Evolutionary conservation across 1,140 invertebrate species (phyloP).

Genomic region (Nasonia giraulti): DNA sequence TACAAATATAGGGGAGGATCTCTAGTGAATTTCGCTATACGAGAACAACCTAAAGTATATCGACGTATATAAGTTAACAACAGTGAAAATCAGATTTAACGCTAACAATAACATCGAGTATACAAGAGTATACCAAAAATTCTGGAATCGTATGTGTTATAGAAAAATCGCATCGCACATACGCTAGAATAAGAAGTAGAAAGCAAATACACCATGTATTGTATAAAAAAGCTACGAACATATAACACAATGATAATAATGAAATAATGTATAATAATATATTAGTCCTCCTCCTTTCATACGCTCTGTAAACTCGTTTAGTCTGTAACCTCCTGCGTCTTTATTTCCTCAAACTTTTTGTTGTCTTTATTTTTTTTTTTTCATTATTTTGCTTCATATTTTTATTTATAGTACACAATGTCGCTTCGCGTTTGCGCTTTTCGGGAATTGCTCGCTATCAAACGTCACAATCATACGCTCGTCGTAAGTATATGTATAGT

Average conservation of each 20-base stretch:
- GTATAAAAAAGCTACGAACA: conserved; percentile 14
- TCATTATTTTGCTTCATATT: background rate
- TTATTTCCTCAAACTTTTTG: background rate
- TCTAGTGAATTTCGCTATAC: background rate
- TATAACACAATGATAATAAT: background rate
- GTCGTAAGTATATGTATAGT: background rate
- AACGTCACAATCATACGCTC: conserved; percentile 2
- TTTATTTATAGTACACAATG: conserved; percentile 23
- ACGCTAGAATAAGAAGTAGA: background rate
- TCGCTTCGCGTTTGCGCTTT: conserved; percentile 23
- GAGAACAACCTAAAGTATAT: background rate
- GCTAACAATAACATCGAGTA: background rate
- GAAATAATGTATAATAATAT: background rate
- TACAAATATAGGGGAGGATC: conserved; percentile 8
- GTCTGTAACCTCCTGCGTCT: background rate
- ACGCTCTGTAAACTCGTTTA: background rate
- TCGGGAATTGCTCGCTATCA: conserved; percentile 5
- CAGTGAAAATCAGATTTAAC: background rate
- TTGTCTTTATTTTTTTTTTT: background rate
- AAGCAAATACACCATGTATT: background rate
- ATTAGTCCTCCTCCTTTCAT: background rate
- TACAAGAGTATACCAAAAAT: background rate
- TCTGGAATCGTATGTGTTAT: background rate
- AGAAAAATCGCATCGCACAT: background rate
- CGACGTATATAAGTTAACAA: background rate